Base-by-base conservation (phyloP, 92 coral and sea anemone species). In the Desmophyllum pertusum region DNA sequence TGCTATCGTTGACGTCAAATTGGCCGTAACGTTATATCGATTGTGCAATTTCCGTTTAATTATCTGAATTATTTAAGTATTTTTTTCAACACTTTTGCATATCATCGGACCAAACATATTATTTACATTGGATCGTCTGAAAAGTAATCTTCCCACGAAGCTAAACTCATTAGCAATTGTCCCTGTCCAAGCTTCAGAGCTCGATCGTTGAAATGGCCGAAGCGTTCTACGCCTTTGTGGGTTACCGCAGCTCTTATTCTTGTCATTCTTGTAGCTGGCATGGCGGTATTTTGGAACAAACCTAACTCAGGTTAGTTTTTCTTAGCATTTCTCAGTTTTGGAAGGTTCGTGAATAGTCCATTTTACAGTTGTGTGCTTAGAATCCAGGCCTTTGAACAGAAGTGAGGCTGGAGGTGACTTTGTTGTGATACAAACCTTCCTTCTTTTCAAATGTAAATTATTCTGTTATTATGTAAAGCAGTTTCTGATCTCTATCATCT, bases 61-160 rank as follows among this genome's bases (percentile, higher is more conserved):
- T 50, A 50, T 3, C 55, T 50, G 13, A 3, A 50, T 45, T 30
- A 33, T 31, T 30, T 2, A 42, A 31, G 14, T 21, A 36, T 6
- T 10, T 19, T 76, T 76, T 76, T 76, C 81, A 57, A 23, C 81
- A 75, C 79, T 51, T 48, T n/a, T 33, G 64, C 25, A 75, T 75
- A 25, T 30, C 43, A 30, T 25, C 39, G 65, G 42, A 48, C 35
- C 65, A 7, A 50, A 33, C 63, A 50, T 36, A 33, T 75, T 38
- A 52, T 75, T 75, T 51, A 33, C 65, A 75, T 27, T 41, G 13
- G 4, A 27, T 25, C 36, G 10, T 41, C 23, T 30, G 21, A 17
- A 29, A 45, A 43, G 2, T 25, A n/a, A 43, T 3, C 79, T 75
- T 36, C 30, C 25, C 29, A 18, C 41, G 19, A n/a, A 38, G 43